Evolutionary conservation across 2,888 invertebrate genomes (phyloP), one percentile per base, ranked within the genome.

Genomic region (Drosophila neoperkinsi): DNA sequence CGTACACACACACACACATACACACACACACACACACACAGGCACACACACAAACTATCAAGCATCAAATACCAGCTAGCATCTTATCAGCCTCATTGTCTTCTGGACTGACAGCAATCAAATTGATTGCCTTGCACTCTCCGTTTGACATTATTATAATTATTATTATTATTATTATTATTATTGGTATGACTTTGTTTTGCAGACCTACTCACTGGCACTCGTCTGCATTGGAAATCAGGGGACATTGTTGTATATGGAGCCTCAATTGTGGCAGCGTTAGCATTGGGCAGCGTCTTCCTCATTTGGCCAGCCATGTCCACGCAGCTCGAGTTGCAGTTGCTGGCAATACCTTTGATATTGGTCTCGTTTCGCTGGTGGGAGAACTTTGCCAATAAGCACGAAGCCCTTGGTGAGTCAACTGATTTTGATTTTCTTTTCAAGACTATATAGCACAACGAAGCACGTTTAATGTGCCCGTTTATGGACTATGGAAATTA

Each of bases 311-410:
- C 96, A 1, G 88, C 96, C 13, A 88, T 95, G 38, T 93, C 95
- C 57, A 92, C 94, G 3, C 93, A 93, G 57, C 80, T 92, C 1
- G 91, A 93, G 3, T 91, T 95, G 13, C 96, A 96, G 95, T 91
- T 95, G 18, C 76, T 92, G 63, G 95, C 96, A 0, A 78, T 96
- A 5, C 95, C 96, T 4, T 94, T 96, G 59, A 82, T 96, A 36
- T 93, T 97, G 33, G 94, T 96, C 63, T 97, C 97, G 0, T 94
- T 95, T 53, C 96, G 96, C 30, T 98, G 97, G 97, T 97, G 97
- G 97, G 96, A 96, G 91, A 97, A 97, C 92, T 97, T 95, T 91
- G 94, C 96, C 7, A 94, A 94, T 30, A 90, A 88, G 11, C 84
- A 91, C 70, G 78, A 88, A 36, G 85, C 81, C 31, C 79, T 91